These are phyloP conservation scores for Hemitrygon akajei DNA, from an alignment of 2,797 vertebrate genomes.

Conservation along the genomic window DNA sequence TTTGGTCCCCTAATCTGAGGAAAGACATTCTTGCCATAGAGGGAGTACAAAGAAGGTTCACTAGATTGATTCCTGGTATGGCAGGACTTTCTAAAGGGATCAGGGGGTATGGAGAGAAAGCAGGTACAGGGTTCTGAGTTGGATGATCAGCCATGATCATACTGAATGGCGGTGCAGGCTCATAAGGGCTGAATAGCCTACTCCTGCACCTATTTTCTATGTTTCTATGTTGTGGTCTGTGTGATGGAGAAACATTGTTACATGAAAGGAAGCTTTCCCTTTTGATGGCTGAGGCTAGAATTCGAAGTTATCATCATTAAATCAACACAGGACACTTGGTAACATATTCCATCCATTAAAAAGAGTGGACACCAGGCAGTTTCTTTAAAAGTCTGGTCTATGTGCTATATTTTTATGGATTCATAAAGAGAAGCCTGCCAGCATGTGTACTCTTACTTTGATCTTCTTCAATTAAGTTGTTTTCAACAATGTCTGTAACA, in stretches of 20 bases:
- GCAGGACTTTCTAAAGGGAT: no score
- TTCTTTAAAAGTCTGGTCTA: background rate
- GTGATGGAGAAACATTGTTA: background rate
- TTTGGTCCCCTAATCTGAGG: no score
- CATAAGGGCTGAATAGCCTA: no score
- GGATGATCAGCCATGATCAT: no score
- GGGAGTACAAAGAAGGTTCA: no score
- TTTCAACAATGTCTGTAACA: conserved; percentile 22
- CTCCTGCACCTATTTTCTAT: no score
- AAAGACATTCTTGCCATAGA: no score
- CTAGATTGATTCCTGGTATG: no score
- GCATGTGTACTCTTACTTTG: background rate
- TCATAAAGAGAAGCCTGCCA: conserved; percentile 3
- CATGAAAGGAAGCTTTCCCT: conserved; percentile 21
- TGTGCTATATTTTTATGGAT: background rate
- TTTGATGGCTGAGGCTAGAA: conserved; percentile 6
- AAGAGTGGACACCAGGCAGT: background rate
- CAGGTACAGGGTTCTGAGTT: no score
- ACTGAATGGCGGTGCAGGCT: no score
- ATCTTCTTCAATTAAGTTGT: conserved; percentile 28
- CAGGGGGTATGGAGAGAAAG: no score
- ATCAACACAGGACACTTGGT: conserved; percentile 5
- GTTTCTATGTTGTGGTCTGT: background rate
- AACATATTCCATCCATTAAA: conserved; percentile 28
- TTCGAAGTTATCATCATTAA: conserved; percentile 30